Percentiles rank a stretch among this genome's conserved stretches.
phyloP scores from a whole-genome alignment of 2,113 vertebrate genomes.

The Spea multiplicata region DNA sequence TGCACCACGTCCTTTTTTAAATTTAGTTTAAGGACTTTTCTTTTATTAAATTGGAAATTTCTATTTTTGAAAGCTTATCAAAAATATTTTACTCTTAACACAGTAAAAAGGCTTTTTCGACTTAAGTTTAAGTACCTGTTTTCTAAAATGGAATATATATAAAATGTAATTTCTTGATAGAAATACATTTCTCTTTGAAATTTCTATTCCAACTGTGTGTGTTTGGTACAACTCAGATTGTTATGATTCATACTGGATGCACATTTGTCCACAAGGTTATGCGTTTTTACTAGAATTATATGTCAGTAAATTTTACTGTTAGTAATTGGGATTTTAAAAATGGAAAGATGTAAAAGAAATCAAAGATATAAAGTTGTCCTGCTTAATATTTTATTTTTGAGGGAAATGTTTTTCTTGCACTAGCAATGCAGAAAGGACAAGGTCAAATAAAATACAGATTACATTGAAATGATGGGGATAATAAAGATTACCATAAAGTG shows the following conservation, averaged over 20 bases:
- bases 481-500: too few species aligned
- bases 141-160: not conserved
- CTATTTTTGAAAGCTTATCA: slow-evolving; percentile 5
- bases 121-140: not conserved
- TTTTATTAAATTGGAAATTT: slow-evolving; percentile 15
- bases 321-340: too few species aligned
- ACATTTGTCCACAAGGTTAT: not conserved
- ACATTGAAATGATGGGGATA: too few species aligned
- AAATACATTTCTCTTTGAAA: slow-evolving; percentile 4
- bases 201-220: not conserved
- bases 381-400: too few species aligned
- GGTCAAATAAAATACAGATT: too few species aligned
- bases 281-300: too few species aligned
- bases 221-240: slow-evolving; percentile 5
- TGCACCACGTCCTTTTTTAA: not conserved
- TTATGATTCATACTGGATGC: not conserved
- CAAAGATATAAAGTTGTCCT: too few species aligned
- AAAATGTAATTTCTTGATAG: slow-evolving; percentile 8
- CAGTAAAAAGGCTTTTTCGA: too few species aligned
- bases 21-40: not conserved
- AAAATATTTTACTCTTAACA: not conserved
- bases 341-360: too few species aligned
- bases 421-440: too few species aligned
- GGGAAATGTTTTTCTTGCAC: too few species aligned
- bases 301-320: too few species aligned